Conservation (phyloP, 2,113 vertebrate genomes). For the Sigmodon hispidus region DNA sequence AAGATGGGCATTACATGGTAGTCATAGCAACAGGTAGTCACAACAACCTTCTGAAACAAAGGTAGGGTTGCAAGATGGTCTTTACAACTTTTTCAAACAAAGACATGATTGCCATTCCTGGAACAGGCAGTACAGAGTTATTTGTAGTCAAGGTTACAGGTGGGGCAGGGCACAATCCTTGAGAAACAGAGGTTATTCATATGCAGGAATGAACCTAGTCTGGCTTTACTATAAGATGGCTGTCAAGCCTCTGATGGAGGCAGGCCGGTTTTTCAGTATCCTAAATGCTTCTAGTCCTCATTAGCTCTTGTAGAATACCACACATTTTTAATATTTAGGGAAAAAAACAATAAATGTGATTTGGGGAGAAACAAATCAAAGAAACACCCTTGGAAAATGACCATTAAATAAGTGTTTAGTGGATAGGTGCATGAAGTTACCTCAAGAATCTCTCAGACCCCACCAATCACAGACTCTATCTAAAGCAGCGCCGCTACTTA, state of each 20-base stretch:
- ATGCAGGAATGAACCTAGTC: not conserved
- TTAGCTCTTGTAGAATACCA: not conserved
- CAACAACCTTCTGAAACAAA: no score
- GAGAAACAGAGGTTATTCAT: not conserved
- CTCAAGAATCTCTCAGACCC: not conserved
- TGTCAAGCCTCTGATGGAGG: not conserved
- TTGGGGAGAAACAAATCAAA: not conserved
- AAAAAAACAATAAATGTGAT: conserved; percentile 4
- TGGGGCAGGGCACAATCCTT: not conserved
- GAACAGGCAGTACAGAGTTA: not conserved
- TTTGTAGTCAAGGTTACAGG: not conserved
- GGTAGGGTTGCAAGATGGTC: no score
- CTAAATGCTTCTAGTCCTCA: not conserved
- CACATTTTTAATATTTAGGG: not conserved
- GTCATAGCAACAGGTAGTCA: not conserved
- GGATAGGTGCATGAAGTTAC: not conserved
- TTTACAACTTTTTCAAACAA: not conserved
- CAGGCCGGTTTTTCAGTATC: not conserved
- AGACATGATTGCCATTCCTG: not conserved
- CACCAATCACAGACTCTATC: not conserved
- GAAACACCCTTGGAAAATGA: not conserved
- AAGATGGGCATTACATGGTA: not conserved
- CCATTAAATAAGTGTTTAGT: conserved; percentile 14
- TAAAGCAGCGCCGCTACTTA: not conserved
- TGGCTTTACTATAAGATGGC: not conserved